These are phyloP conservation scores for Nautilus pompilius DNA, from an alignment of 1,140 invertebrate species.

Conservation along the genomic window DNA sequence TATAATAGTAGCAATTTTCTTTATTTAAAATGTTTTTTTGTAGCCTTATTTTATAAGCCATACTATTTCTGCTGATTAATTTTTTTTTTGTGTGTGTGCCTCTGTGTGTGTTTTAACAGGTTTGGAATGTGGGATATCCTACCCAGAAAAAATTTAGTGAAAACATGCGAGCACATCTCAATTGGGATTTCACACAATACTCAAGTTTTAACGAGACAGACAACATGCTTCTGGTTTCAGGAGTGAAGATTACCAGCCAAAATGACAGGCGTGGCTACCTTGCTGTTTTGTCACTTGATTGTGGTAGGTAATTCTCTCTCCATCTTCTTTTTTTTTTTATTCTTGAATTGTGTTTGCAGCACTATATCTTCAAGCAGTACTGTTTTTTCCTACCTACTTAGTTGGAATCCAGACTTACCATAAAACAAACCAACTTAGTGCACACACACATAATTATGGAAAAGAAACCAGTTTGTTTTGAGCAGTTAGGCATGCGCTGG, in stretches of 20 bases:
- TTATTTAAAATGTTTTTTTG: neutral
- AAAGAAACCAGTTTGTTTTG: too few relatives aligned
- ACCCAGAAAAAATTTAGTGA: constrained; percentile 69
- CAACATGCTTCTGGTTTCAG: constrained; percentile 67
- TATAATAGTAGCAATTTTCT: neutral
- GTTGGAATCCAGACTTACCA: too few relatives aligned
- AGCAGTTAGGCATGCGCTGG: too few relatives aligned
- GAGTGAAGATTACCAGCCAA: constrained; percentile 27
- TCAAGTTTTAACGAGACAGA: constrained; percentile 83
- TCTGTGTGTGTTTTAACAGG: constrained; percentile 60
- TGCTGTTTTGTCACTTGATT: constrained; percentile 28
- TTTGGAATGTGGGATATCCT: constrained; percentile 75
- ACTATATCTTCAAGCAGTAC: too few relatives aligned
- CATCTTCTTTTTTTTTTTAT: too few relatives aligned
- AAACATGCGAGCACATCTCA: constrained; percentile 78
- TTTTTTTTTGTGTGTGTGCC: neutral
- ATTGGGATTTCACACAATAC: constrained; percentile 86
- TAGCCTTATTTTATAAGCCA: neutral
- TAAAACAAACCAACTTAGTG: too few relatives aligned
- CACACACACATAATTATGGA: too few relatives aligned
- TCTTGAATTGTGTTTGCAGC: too few relatives aligned
- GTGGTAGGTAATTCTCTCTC: constrained; percentile 20
- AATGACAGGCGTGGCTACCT: constrained; percentile 36
- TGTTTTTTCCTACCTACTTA: too few relatives aligned
- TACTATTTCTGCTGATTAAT: neutral